These are phyloP conservation scores for Lutjanus erythropterus DNA, from an alignment of 2,113 vertebrate genomes.

Conservation along the genomic window DNA sequence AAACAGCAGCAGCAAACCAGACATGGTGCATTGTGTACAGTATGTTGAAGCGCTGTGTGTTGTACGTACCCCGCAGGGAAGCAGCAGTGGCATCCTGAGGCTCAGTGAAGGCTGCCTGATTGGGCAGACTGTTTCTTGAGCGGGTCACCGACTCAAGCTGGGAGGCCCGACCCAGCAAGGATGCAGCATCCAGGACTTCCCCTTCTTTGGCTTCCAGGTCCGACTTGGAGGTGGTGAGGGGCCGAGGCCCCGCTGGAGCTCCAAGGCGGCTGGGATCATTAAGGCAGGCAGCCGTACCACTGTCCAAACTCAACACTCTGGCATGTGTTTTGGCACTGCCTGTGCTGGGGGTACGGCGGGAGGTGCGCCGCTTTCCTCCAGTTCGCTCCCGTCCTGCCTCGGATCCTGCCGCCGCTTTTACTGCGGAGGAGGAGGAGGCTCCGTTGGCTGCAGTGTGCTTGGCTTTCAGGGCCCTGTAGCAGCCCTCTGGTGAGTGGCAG, in stretches of 20 bases:
- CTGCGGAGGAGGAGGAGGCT: constrained; percentile 61
- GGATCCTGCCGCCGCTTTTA: constrained; percentile 78
- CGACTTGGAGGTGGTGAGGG: constrained; percentile 98
- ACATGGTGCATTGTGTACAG: constrained; percentile 20
- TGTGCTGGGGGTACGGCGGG: constrained; percentile 91
- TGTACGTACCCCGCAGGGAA: constrained; percentile 89
- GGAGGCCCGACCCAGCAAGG: constrained; percentile 95
- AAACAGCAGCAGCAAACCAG: neutral
- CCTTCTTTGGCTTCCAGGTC: constrained; percentile 99
- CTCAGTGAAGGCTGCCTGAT: constrained; percentile 91
- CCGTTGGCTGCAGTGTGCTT: constrained; percentile 80
- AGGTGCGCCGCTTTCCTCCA: constrained; percentile 84
- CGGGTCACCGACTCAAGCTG: constrained; percentile 98
- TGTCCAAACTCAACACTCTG: constrained; percentile 96
- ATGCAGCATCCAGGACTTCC: constrained; percentile 97
- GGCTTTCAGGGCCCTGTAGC: constrained; percentile 88
- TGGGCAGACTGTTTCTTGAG: constrained; percentile 97
- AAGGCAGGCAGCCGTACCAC: constrained; percentile 96
- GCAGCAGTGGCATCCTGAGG: constrained; percentile 87
- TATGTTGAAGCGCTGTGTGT: constrained; percentile 29
- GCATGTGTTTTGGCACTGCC: constrained; percentile 93
- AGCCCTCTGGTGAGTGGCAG: constrained; percentile 93
- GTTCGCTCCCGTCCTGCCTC: constrained; percentile 79
- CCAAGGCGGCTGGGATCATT: constrained; percentile 91
- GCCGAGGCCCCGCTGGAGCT: constrained; percentile 90